Evolutionary conservation across 53 echinoderm and acorn worm species (phyloP), one percentile per base, ranked within the genome.

Genomic region (Paelopatides confundens): DNA sequence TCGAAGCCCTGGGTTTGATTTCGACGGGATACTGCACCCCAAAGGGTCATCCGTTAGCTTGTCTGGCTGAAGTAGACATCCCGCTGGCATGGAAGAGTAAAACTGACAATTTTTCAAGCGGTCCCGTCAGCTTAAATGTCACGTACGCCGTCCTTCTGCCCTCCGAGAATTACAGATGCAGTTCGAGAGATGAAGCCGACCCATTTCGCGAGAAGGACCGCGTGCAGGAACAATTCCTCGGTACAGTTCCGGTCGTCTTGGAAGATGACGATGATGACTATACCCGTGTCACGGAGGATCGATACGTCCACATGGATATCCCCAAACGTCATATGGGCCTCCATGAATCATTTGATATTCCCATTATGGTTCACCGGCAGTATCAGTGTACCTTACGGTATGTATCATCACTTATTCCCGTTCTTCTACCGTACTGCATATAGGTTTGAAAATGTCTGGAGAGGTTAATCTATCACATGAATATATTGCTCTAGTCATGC

Each of bases 381-480:
- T 63, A 63, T 35, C 64, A 63, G 39, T 94, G 89, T 52, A 85
- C 89, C 30, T 81, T 94, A 17, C 92, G 91, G 94, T 94, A 86
- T n/a, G 94, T 63, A 30, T 43, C 43, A 1, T 43, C n/a, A n/a
- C n/a, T n/a, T n/a, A n/a, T n/a, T n/a, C n/a, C n/a, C n/a, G n/a
- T n/a, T n/a, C n/a, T n/a, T n/a, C n/a, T n/a, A n/a, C n/a, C n/a
- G n/a, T n/a, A n/a, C n/a, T n/a, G n/a, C n/a, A n/a, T n/a, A n/a
- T n/a, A n/a, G n/a, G n/a, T n/a, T n/a, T n/a, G n/a, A n/a, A n/a
- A n/a, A n/a, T n/a, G n/a, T n/a, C n/a, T n/a, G n/a, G n/a, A n/a
- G n/a, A n/a, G n/a, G n/a, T n/a, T n/a, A n/a, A n/a, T n/a, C n/a
- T n/a, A n/a, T n/a, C n/a, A n/a, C n/a, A n/a, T n/a, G n/a, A n/a